Evolutionary conservation across 2,113 vertebrate genomes (phyloP).

Genomic region (Gadus chalcogrammus): DNA sequence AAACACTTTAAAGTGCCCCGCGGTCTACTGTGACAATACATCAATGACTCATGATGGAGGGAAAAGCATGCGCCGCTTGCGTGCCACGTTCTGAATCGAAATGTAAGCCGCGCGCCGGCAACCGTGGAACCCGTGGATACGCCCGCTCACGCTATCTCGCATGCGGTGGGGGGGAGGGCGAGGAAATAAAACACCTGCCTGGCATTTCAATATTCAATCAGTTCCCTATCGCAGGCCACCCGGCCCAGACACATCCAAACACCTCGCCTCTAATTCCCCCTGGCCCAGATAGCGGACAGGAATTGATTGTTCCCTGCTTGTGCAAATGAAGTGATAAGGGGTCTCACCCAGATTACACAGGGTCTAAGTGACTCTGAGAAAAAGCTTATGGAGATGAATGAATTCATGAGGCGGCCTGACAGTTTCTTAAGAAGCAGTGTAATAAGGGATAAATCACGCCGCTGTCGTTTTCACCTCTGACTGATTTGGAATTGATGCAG

Average conservation of each 20-base stretch:
- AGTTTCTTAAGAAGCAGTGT: slow-evolving; percentile 67
- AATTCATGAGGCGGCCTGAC: slow-evolving; percentile 66
- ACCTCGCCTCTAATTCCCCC: slow-evolving; percentile 56
- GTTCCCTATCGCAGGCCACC: slow-evolving; percentile 35
- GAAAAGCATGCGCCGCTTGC: background rate
- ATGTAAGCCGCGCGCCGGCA: slow-evolving; percentile 39
- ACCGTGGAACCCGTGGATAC: slow-evolving; percentile 38
- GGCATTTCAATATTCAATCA: slow-evolving; percentile 35
- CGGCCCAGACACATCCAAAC: slow-evolving; percentile 48
- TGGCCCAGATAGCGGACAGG: slow-evolving; percentile 55
- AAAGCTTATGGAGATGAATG: slow-evolving; percentile 74
- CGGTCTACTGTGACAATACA: slow-evolving; percentile 42
- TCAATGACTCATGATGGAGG: slow-evolving; percentile 55
- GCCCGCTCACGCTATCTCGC: background rate
- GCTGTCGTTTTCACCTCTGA: slow-evolving; percentile 58
- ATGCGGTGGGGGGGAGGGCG: slow-evolving; percentile 31
- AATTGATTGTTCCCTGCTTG: slow-evolving; percentile 64
- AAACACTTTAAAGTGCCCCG: slow-evolving; percentile 60
- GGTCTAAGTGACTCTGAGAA: slow-evolving; percentile 64
- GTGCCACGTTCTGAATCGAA: slow-evolving; percentile 29
- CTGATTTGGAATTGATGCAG: slow-evolving; percentile 60
- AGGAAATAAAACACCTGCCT: slow-evolving; percentile 47
- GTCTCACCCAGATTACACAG: slow-evolving; percentile 69
- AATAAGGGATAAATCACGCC: slow-evolving; percentile 69
- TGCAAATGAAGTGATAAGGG: slow-evolving; percentile 72